phyloP scores from a whole-genome alignment of 2,113 vertebrate genomes.

The Campylomormyrus tamandua region DNA sequence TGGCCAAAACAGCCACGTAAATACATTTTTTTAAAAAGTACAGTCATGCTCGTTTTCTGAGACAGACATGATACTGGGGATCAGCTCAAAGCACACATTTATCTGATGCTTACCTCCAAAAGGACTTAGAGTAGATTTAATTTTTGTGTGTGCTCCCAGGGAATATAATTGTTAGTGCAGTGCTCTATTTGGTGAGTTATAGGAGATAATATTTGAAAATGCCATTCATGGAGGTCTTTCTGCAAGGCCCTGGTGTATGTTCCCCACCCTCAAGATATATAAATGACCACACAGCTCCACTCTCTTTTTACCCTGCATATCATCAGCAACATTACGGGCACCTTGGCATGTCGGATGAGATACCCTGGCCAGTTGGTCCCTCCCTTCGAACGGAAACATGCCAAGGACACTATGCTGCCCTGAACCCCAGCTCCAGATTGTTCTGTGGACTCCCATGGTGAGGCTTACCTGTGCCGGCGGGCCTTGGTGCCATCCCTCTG shows the following conservation, averaged over 20 bases:
- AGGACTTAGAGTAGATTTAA: not conserved
- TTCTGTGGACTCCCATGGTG: not conserved
- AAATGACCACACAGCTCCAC: not conserved
- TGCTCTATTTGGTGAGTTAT: not conserved
- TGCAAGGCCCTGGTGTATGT: not conserved
- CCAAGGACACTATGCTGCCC: not conserved
- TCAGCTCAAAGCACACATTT: not conserved
- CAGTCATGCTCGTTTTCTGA: not conserved
- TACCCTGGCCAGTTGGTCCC: not conserved
- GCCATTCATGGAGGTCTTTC: not conserved
- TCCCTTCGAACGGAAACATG: not conserved
- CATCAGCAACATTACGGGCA: not conserved
- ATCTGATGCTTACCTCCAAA: not conserved
- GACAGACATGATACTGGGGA: not conserved
- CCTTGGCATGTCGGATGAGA: not conserved
- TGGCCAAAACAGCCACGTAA: not conserved
- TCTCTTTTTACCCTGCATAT: not conserved
- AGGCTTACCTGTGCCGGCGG: conserved; percentile 64
- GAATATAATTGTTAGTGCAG: not conserved
- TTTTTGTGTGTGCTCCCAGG: not conserved
- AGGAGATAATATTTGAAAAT: not conserved
- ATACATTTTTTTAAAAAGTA: not conserved
- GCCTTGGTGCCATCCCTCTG: conserved; percentile 53
- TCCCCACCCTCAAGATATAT: not conserved
- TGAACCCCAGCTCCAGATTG: not conserved